Evolutionary conservation across 2,797 vertebrate genomes (phyloP).

Genomic region (Phoxinus dragarum): DNA sequence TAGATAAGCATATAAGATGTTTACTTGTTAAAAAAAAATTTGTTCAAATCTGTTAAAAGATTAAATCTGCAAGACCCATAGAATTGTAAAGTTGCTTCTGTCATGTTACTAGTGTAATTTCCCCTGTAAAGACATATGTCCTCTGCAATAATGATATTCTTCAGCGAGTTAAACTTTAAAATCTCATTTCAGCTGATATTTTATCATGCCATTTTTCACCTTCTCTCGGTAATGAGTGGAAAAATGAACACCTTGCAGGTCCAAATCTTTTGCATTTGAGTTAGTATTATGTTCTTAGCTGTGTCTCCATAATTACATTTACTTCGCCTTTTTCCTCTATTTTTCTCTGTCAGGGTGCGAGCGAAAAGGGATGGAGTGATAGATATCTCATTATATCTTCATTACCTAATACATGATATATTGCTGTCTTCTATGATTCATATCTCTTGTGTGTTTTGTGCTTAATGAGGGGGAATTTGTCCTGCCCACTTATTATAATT

Average conservation of each 20-base stretch:
- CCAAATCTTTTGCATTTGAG: conserved; percentile 56
- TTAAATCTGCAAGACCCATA: conserved; percentile 1
- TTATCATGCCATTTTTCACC: conserved; percentile 59
- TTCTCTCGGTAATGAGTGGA: conserved; percentile 53
- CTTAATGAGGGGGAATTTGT: conserved; percentile 48
- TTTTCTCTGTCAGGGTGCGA: conserved; percentile 46
- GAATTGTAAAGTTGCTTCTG: conserved; percentile 18
- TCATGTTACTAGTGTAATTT: conserved; percentile 43
- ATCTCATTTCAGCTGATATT: conserved; percentile 61
- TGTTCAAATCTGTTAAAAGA: background rate
- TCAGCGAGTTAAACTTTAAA: conserved; percentile 61
- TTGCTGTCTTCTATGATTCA: conserved; percentile 50
- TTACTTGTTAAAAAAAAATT: background rate
- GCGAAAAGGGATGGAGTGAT: conserved; percentile 44
- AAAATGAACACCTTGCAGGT: conserved; percentile 58
- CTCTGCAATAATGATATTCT: conserved; percentile 55
- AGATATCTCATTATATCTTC: conserved; percentile 60
- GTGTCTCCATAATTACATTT: conserved; percentile 57
- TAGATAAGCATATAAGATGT: conserved; percentile 14
- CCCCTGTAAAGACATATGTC: conserved; percentile 49
- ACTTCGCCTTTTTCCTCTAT: conserved; percentile 37
- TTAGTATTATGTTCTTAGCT: conserved; percentile 57
- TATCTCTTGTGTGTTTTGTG: conserved; percentile 46
- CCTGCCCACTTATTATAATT: conserved; percentile 46
- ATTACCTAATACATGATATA: conserved; percentile 48